Conservation (phyloP, 35 echinoderm and acorn worm species). For the Chiridota heheva region DNA sequence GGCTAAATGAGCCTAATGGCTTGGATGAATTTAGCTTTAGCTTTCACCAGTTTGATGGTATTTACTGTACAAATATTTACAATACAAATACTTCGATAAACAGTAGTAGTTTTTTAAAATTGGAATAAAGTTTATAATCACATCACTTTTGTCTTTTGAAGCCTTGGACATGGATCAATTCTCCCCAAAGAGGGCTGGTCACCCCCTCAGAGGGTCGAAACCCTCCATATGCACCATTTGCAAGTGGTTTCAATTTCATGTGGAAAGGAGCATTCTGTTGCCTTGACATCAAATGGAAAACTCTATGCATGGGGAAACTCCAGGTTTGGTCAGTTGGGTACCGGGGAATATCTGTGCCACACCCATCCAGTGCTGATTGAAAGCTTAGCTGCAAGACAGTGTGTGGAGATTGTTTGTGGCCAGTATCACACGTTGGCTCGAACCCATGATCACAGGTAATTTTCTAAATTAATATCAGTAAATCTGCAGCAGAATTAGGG, state of each 20-base stretch:
- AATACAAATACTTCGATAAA: no score
- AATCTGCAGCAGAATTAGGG: neutral
- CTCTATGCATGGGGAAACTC: conserved; percentile 87
- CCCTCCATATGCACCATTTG: conserved; percentile 80
- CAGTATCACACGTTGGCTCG: conserved; percentile 85
- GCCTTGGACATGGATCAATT: conserved; percentile 84
- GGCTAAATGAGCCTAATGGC: no score
- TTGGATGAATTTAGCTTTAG: no score
- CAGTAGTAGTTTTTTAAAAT: no score
- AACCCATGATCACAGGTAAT: conserved; percentile 77
- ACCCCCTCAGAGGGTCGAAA: conserved; percentile 72
- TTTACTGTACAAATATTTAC: no score
- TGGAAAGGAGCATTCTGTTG: conserved; percentile 88
- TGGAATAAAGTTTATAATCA: no score
- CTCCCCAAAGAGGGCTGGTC: conserved; percentile 69
- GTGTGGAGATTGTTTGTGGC: conserved; percentile 81
- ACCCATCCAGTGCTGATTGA: conserved; percentile 73
- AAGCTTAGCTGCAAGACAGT: conserved; percentile 49
- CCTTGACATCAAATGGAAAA: conserved; percentile 61
- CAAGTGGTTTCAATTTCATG: conserved; percentile 74
- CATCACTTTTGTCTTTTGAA: conserved; percentile 18
- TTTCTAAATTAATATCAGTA: neutral
- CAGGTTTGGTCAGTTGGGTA: conserved; percentile 79
- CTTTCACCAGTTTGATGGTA: no score
- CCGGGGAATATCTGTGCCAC: conserved; percentile 53